phyloP scores from a whole-genome alignment of 2,888 invertebrate species.

The Mesorhabditis sp. region DNA sequence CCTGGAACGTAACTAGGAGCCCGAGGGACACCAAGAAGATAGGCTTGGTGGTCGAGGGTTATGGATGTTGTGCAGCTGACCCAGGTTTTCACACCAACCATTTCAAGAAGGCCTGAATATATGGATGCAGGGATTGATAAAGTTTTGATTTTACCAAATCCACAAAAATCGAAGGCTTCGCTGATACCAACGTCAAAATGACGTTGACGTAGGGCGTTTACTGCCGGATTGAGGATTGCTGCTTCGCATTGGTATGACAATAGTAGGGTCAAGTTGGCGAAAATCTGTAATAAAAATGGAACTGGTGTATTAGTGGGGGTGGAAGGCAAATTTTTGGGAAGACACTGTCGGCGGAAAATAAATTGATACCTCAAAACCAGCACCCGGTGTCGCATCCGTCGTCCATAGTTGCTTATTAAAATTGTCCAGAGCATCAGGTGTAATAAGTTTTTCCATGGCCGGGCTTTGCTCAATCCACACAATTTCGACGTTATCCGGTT shows the following conservation, averaged over 20 bases:
- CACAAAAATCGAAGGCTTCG: conserved; percentile 4
- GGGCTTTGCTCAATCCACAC: no score
- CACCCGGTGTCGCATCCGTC: neutral
- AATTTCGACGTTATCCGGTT: neutral
- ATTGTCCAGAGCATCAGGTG: neutral
- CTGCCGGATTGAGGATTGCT: neutral
- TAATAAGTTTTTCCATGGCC: no score
- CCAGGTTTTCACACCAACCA: neutral
- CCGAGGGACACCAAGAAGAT: neutral
- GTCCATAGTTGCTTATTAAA: neutral
- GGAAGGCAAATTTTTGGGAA: no score
- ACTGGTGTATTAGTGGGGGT: no score
- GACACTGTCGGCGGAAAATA: no score
- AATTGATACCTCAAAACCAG: neutral
- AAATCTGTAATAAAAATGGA: neutral
- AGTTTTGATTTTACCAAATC: neutral
- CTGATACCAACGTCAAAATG: neutral
- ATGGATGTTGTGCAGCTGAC: neutral
- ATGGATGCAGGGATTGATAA: no score
- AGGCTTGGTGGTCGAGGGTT: neutral
- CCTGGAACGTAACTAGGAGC: neutral
- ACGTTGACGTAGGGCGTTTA: neutral
- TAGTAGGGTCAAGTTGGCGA: neutral
- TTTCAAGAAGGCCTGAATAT: neutral
- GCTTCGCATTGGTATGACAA: conserved; percentile 1